Evolutionary conservation across 1,140 invertebrate genomes (phyloP), one percentile per base, ranked within the genome.

Genomic region (Drosophila kepulauana): DNA sequence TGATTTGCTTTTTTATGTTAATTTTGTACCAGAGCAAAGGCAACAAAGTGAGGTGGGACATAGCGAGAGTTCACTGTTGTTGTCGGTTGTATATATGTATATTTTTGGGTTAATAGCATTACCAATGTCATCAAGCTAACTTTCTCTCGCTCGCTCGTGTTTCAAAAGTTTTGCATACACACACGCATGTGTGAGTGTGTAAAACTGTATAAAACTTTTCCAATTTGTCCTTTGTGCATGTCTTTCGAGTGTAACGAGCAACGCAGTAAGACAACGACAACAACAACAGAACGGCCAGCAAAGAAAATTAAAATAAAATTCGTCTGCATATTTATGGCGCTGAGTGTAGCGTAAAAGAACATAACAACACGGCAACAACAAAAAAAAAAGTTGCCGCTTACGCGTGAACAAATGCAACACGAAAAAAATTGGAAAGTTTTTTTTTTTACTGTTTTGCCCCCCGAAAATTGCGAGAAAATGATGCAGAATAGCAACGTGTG

Each of bases 191-290:
- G 35, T 51, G 49, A 48, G 35, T 73, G 57, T 79, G 41, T 78
- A 66, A 62, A 79, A 71, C 38, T 71, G 63, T 76, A 72, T 76
- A 76, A 76, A 79, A 79, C 77, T 79, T 79, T 79, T 79, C 77
- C 77, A 79, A 79, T 79, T 79, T 79, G 77, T 79, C 73, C 77
- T 79, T 76, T 79, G 77, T 76, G 74, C 74, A 79, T 79, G 77
- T 79, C 77, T 79, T 79, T 79, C 58, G 59, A 72, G 77, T 76
- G 77, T 76, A 79, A 79, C 74, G 73, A 75, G 72, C 66, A 63
- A 57, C 66, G 58, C 62, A 52, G 54, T 41, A 25, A 20, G 35
- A 64, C 35, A 65, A 56, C 30, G 64, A 45, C 51, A 58, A 20
- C 59, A 54, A 45, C 66, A 51, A 25, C 51, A 64, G 33, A 65